Base-by-base conservation (phyloP, 64 coral and sea anemone species). In the Platygyra sinensis region DNA sequence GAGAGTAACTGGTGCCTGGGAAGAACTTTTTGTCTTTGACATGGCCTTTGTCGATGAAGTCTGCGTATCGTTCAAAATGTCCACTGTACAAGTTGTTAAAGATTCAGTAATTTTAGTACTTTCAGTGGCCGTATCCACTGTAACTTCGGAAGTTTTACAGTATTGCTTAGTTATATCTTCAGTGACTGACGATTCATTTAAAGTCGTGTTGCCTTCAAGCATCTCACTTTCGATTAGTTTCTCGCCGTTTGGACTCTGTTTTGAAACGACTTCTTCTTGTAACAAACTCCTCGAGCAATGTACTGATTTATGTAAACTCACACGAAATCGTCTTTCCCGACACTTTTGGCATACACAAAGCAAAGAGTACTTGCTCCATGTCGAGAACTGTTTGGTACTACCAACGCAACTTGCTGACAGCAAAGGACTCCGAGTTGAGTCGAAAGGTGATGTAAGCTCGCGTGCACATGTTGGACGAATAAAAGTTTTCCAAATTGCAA, bases 281-380 rank as follows among this genome's bases (percentile, higher is more conserved):
- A 85, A 42, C 24, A 67, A 85, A 46, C 22, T 71, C 1, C 36
- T 85, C 33, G 81, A 85, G 19, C 17, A 85, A 69, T 85, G 81
- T 10, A 85, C 39, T 16, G 4, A 72, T 8, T 85, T 69, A 13
- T 22, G 42, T 3, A 46, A 46, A 8, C 42, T 46, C 1, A 22
- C 22, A 20, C 16, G 51, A 16, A 85, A 28, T 27, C 20, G 36
- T 52, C 63, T 51, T 30, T 85, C 24, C 22, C 16, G 63, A 50
- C 20, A 0, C 64, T 19, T 30, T 10, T 17, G 32, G 51, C 39
- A 51, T n/a, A 36, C 17, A 27, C 33, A 85, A 20, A 33, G 50
- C 4, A 25, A 51, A 69, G 13, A 20, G 17, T 71, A 4, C 13
- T 42, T 49, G 11, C 17, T 72, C 17, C 9, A 51, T 72, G 10